These are phyloP conservation scores for Melanargia galathea DNA, from an alignment of 2,888 invertebrate species.

Conservation along the genomic window DNA sequence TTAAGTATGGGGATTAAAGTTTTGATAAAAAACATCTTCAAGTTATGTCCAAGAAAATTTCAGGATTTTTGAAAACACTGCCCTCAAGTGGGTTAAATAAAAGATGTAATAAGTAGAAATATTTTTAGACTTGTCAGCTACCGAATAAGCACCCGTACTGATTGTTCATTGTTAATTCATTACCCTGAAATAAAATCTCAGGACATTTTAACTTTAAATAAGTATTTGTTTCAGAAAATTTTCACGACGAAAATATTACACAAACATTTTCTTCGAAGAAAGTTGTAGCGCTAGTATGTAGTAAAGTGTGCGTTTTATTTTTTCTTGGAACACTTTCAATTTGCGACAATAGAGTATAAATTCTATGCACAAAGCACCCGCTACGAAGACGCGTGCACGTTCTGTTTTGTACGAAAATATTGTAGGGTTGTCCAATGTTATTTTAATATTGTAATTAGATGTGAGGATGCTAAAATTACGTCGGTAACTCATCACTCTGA, in stretches of 20 bases:
- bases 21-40: too few species aligned
- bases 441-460: background rate
- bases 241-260: slow-evolving; percentile 18
- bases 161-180: background rate
- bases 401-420: slow-evolving; percentile 43
- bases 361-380: slow-evolving; percentile 52
- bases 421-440: slow-evolving; percentile 49
- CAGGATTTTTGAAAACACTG: too few species aligned
- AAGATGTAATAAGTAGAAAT: too few species aligned
- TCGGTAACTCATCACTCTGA: too few species aligned
- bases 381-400: slow-evolving; percentile 55
- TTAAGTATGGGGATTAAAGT: too few species aligned
- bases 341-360: slow-evolving; percentile 53
- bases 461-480: background rate
- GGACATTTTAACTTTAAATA: background rate
- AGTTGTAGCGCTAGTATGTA: slow-evolving; percentile 27
- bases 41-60: too few species aligned
- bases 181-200: background rate
- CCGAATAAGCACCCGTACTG: too few species aligned
- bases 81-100: too few species aligned
- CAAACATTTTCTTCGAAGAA: slow-evolving; percentile 28
- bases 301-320: slow-evolving; percentile 42
- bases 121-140: too few species aligned
- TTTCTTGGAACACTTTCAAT: slow-evolving; percentile 43
- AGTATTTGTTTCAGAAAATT: slow-evolving; percentile 24